Conservation (phyloP, 2,888 invertebrate genomes). For the Cyaniris semiargus region DNA sequence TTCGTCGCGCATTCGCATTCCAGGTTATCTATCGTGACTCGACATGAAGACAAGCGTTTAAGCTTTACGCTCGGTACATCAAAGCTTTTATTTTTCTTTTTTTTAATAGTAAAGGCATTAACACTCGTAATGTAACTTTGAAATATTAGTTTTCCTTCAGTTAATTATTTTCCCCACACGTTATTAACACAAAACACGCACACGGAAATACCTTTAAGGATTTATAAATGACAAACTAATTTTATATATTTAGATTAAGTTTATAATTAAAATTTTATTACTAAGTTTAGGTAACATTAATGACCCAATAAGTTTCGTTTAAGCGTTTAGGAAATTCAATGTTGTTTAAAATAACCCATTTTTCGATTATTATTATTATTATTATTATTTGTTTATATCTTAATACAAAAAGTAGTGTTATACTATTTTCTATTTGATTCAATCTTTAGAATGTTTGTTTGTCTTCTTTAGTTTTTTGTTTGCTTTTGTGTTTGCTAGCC, state of each 20-base stretch:
- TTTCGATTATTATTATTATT: background rate
- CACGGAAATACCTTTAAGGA: constrained; percentile 1
- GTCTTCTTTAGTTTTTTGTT: too few species aligned
- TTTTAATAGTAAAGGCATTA: background rate
- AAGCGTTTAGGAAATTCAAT: background rate
- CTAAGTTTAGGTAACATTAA: background rate
- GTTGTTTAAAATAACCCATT: background rate
- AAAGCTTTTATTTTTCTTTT: background rate
- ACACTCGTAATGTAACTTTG: background rate
- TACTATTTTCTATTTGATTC: too few species aligned
- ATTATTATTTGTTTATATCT: too few species aligned
- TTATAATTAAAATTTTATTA: background rate
- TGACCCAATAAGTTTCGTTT: background rate
- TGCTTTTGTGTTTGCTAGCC: too few species aligned
- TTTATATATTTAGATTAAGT: background rate
- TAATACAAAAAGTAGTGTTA: too few species aligned
- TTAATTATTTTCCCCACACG: background rate
- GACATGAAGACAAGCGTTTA: background rate
- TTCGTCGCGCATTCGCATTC: background rate
- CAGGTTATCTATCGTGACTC: background rate
- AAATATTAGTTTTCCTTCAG: background rate
- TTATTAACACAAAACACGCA: background rate
- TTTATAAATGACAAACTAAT: background rate
- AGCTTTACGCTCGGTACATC: background rate
- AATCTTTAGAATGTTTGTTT: too few species aligned